Evolutionary conservation across 2,797 vertebrate species (phyloP).

Genomic region (Leptodactylus fallax): DNA sequence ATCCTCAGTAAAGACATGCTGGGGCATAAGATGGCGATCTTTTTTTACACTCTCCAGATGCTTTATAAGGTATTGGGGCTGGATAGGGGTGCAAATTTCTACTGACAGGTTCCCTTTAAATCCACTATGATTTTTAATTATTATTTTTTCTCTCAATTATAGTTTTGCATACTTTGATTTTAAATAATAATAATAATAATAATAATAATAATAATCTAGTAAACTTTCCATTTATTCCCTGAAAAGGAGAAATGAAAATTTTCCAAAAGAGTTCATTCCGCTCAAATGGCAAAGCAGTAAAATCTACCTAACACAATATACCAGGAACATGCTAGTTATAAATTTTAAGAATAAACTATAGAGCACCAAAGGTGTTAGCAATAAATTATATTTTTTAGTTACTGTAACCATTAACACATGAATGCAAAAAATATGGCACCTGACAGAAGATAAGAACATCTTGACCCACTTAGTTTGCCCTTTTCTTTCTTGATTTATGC

Average conservation of each 20-base stretch:
- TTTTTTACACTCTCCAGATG: too few species aligned
- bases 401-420: slow-evolving; percentile 26
- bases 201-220: neutral
- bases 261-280: slow-evolving; percentile 2
- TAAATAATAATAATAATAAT: neutral
- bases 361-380: slow-evolving; percentile 29
- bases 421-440: slow-evolving; percentile 34
- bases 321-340: slow-evolving; percentile 8
- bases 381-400: slow-evolving; percentile 47
- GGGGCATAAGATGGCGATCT: too few species aligned
- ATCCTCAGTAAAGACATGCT: too few species aligned
- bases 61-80: too few species aligned
- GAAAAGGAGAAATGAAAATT: neutral
- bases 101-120: too few species aligned
- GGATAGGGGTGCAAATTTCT: too few species aligned
- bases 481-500: slow-evolving; percentile 36
- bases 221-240: neutral
- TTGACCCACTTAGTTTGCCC: slow-evolving; percentile 49
- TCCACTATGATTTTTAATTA: neutral
- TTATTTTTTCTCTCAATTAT: neutral
- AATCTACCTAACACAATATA: slow-evolving; percentile 12
- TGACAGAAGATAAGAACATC: slow-evolving; percentile 43
- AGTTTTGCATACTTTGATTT: neutral
- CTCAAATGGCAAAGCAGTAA: slow-evolving; percentile 45
- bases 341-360: slow-evolving; percentile 40